Percentiles rank a stretch among this genome's conserved stretches.
These are phyloP conservation scores for Pterocles gutturalis DNA, from an alignment of 2,113 vertebrate genomes.

Conservation along the genomic window DNA sequence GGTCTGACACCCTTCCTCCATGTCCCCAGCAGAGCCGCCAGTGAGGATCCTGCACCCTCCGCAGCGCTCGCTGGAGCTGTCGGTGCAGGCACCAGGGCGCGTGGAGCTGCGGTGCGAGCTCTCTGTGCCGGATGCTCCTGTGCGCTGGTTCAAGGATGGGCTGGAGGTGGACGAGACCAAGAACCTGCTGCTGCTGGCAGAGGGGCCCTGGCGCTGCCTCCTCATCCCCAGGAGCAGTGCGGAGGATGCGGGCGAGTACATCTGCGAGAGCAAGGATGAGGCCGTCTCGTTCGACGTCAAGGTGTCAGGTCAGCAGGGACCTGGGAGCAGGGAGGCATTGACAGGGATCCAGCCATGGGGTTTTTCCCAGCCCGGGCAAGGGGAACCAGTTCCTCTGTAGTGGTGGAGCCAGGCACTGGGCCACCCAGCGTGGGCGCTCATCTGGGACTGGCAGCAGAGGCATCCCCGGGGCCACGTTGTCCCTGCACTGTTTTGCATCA, in stretches of 20 bases:
- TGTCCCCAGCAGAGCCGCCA: conserved; percentile 79
- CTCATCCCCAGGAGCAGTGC: conserved; percentile 77
- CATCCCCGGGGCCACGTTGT: background rate
- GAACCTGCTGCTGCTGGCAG: conserved; percentile 76
- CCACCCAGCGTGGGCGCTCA: accelerated
- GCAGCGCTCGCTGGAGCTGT: conserved; percentile 81
- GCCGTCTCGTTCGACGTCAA: conserved; percentile 83
- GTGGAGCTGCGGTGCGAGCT: conserved; percentile 83
- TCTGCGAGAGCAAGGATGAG: conserved; percentile 87
- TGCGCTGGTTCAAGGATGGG: conserved; percentile 88
- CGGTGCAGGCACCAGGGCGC: conserved; percentile 78
- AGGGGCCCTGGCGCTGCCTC: conserved; percentile 79
- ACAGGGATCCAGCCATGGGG: background rate
- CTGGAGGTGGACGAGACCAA: conserved; percentile 81
- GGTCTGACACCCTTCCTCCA: background rate
- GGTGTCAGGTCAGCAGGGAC: conserved; percentile 82
- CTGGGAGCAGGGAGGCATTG: background rate
- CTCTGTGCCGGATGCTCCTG: conserved; percentile 76
- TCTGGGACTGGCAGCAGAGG: background rate
- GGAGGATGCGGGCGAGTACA: conserved; percentile 85
- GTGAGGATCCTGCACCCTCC: conserved; percentile 88
- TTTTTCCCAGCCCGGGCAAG: background rate
- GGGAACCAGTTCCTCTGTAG: background rate
- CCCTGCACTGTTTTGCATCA: background rate
- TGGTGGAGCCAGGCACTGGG: background rate